Percentiles rank a stretch among this genome's conserved stretches.
These are phyloP conservation scores for Bombus sibiricus DNA, from an alignment of 1,140 invertebrate genomes.

Conservation along the genomic window DNA sequence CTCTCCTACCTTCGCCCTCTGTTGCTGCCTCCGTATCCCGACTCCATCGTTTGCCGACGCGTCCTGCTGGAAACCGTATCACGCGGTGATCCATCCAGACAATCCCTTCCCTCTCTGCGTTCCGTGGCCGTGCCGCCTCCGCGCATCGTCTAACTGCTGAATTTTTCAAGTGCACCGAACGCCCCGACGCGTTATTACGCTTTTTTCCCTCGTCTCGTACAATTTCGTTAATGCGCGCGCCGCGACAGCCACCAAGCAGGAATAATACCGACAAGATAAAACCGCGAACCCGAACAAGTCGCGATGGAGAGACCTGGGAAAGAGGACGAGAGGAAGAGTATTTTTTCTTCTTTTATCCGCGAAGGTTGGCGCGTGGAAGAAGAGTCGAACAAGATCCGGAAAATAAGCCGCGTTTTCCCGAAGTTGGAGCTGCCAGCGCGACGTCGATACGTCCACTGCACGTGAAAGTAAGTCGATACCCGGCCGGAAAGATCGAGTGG, in stretches of 20 bases:
- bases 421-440: slow-evolving; percentile 36
- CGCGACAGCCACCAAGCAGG: no score
- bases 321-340: background rate
- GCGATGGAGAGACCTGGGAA: background rate
- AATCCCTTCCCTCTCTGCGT: background rate
- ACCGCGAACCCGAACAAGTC: background rate
- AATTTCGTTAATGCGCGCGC: background rate
- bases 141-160: slow-evolving; percentile 13
- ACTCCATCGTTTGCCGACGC: slow-evolving; percentile 19
- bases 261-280: background rate
- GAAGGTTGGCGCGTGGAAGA: background rate
- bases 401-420: slow-evolving; percentile 36
- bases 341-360: background rate
- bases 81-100: slow-evolving; percentile 44
- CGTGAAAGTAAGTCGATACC: slow-evolving; percentile 59
- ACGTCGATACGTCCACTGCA: slow-evolving; percentile 20
- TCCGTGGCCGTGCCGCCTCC: background rate
- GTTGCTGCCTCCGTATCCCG: slow-evolving; percentile 16
- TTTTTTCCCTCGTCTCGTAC: background rate
- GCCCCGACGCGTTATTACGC: slow-evolving; percentile 26
- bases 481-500: slow-evolving; percentile 54
- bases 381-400: background rate
- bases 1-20: slow-evolving; percentile 43
- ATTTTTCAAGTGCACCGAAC: slow-evolving; percentile 36
- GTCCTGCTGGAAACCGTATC: slow-evolving; percentile 31